phyloP scores from a whole-genome alignment of 37 sponge, comb jelly and placozoan species.

The Oopsacas minuta region DNA sequence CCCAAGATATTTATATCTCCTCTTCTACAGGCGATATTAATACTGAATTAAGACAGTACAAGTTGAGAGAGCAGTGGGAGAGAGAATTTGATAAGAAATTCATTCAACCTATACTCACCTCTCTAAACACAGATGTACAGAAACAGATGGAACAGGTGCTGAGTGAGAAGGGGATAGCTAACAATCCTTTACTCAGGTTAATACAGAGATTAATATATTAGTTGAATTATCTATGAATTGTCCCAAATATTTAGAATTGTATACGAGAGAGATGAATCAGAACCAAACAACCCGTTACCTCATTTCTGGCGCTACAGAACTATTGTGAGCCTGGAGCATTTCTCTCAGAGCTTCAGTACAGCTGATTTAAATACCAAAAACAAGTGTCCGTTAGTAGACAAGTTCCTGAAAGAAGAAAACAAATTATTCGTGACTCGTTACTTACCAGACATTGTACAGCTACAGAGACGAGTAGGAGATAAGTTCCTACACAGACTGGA shows the following conservation, averaged over 20 bases:
- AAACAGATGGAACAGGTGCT: not conserved
- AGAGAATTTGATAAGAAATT: not conserved
- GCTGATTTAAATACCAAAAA: not conserved
- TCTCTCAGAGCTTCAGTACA: conserved; percentile 4
- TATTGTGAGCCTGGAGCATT: conserved; percentile 10
- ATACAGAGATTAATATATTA: not conserved
- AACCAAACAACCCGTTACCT: not conserved
- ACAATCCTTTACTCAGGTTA: conserved; percentile 7
- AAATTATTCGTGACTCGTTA: not conserved
- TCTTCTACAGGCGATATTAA: not conserved
- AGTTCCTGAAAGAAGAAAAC: not conserved
- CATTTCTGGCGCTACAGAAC: conserved; percentile 5
- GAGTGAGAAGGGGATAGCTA: not conserved
- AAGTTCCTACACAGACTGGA: not conserved
- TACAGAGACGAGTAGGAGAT: not conserved
- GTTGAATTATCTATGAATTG: too few relatives aligned
- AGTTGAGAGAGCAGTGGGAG: not conserved
- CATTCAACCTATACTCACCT: not conserved
- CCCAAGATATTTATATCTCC: too few relatives aligned
- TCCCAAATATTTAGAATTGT: not conserved
- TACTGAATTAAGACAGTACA: not conserved
- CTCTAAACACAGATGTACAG: conserved; percentile 7
- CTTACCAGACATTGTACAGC: conserved; percentile 14
- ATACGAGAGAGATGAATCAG: conserved; percentile 6
- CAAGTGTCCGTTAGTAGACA: not conserved